Evolutionary conservation across 2,888 invertebrate species (phyloP).

Genomic region (Anorthoa munda): DNA sequence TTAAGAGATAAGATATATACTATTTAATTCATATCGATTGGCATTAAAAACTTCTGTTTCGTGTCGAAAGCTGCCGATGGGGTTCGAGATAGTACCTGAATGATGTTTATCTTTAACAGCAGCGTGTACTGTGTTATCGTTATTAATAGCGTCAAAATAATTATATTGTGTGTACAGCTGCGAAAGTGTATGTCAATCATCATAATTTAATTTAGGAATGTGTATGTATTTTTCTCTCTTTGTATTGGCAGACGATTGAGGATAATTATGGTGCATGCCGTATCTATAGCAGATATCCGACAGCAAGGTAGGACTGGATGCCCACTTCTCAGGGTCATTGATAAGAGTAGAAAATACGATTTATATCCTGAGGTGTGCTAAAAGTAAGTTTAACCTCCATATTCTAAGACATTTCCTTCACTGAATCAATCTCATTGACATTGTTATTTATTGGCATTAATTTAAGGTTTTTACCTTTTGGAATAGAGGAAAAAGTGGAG

Average conservation of each 20-base stretch:
- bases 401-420: too few species aligned
- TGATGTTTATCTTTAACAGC: conserved; percentile 32
- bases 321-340: too few species aligned
- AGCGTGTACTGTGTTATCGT: conserved; percentile 21
- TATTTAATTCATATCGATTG: conserved; percentile 12
- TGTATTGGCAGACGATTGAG: background rate
- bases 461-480: too few species aligned
- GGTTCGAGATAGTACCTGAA: background rate
- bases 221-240: background rate
- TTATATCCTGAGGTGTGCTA: too few species aligned
- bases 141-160: conserved; percentile 27
- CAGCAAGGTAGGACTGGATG: too few species aligned
- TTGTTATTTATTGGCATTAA: too few species aligned
- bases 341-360: too few species aligned
- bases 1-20: conserved; percentile 13
- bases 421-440: too few species aligned
- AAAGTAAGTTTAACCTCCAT: too few species aligned
- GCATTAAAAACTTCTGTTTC: conserved; percentile 25
- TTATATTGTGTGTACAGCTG: conserved; percentile 24
- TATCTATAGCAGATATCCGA: too few species aligned
- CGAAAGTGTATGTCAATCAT: background rate
- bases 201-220: background rate
- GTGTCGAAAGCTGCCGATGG: conserved; percentile 40
- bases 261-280: too few species aligned
- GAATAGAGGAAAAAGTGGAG: too few species aligned